Evolutionary conservation across 2,888 invertebrate genomes (phyloP).

Genomic region (Clivina fossor): DNA sequence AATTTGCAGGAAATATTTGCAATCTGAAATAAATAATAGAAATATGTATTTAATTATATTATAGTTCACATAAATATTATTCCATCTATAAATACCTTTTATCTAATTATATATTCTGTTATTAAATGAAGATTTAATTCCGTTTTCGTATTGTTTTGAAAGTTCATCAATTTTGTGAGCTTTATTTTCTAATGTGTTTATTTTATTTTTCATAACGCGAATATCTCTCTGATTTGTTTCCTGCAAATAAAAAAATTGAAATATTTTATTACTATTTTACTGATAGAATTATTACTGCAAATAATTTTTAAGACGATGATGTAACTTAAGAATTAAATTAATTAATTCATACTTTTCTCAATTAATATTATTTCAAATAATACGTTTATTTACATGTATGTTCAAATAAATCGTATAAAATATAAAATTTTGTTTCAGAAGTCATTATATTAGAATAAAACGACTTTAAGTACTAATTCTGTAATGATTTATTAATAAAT

Average conservation of each 20-base stretch:
- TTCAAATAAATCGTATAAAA: slow-evolving; percentile 1
- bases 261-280: neutral
- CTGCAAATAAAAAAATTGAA: slow-evolving; percentile 39
- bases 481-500: too few relatives aligned
- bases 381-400: too few relatives aligned
- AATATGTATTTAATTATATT: too few relatives aligned
- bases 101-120: slow-evolving; percentile 24
- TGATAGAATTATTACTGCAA: neutral
- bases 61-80: too few relatives aligned
- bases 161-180: slow-evolving; percentile 45
- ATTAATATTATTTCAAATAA: too few relatives aligned
- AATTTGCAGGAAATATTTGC: too few relatives aligned
- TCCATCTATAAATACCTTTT: slow-evolving; percentile 2
- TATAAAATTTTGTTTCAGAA: slow-evolving; percentile 7
- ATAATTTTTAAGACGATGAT: too few relatives aligned
- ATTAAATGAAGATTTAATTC: slow-evolving; percentile 15
- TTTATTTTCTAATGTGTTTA: slow-evolving; percentile 44
- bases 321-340: too few relatives aligned
- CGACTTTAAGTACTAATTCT: too few relatives aligned
- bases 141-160: slow-evolving; percentile 39
- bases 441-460: too few relatives aligned
- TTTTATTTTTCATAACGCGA: slow-evolving; percentile 43
- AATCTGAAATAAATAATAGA: too few relatives aligned
- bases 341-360: too few relatives aligned
- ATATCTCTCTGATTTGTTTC: slow-evolving; percentile 45